These are phyloP conservation scores for Embiotoca jacksoni DNA, from an alignment of 2,113 vertebrate genomes.

Conservation along the genomic window DNA sequence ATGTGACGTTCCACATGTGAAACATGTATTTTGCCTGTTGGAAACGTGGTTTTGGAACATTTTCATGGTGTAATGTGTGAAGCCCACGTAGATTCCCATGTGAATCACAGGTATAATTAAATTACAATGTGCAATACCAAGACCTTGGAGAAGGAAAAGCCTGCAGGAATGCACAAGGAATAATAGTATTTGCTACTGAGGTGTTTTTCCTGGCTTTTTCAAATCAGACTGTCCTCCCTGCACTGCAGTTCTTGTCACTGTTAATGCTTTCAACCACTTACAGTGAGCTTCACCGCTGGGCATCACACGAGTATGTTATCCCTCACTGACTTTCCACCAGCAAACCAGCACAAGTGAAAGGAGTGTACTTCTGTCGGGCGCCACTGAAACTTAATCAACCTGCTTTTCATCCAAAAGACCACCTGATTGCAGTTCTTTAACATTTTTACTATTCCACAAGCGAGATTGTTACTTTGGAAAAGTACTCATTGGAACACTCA, in stretches of 20 bases:
- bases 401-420: background rate
- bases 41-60: too few relatives aligned
- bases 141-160: background rate
- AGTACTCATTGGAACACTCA: conserved; percentile 1
- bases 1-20: too few relatives aligned
- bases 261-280: too few relatives aligned
- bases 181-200: background rate
- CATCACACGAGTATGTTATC: background rate
- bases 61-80: too few relatives aligned
- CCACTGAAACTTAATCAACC: background rate
- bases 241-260: background rate
- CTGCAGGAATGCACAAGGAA: background rate
- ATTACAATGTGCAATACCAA: background rate
- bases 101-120: background rate
- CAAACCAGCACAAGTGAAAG: background rate
- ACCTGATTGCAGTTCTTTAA: conserved; percentile 10
- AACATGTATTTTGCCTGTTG: too few relatives aligned
- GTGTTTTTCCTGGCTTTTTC: background rate
- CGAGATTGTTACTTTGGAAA: background rate
- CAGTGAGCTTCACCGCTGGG: too few relatives aligned
- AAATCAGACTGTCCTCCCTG: background rate
- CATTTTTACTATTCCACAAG: background rate
- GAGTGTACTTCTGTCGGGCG: background rate
- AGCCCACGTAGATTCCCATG: too few relatives aligned
- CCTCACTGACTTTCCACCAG: conserved; percentile 5